These are phyloP conservation scores for Andricus curvator DNA, from an alignment of 2,888 invertebrate species.

Conservation along the genomic window DNA sequence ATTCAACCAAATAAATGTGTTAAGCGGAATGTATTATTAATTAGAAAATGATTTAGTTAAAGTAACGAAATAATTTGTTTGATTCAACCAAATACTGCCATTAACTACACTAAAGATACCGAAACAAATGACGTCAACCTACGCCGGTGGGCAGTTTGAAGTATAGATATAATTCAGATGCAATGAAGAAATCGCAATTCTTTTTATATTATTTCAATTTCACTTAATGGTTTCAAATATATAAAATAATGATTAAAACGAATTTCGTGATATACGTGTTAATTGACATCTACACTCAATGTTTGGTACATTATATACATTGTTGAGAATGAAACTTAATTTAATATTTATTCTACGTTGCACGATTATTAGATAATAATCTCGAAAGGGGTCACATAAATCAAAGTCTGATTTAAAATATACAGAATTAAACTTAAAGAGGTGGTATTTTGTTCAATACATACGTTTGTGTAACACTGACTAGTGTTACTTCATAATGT, in stretches of 20 bases:
- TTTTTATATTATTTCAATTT: neutral
- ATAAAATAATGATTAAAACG: neutral
- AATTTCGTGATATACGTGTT: neutral
- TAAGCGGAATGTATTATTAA: no score
- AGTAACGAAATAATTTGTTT: no score
- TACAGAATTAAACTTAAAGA: neutral
- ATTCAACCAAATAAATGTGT: no score
- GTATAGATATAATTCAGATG: neutral
- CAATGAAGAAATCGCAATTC: neutral
- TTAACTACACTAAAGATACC: no score
- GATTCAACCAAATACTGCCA: no score
- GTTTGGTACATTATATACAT: neutral
- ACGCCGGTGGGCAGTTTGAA: no score
- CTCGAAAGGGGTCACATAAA: slow-evolving; percentile 38
- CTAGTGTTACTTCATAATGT: neutral
- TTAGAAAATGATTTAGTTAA: no score
- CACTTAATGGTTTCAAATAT: neutral
- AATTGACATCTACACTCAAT: neutral
- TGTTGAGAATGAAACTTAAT: neutral
- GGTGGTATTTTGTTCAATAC: neutral
- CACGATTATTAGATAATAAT: slow-evolving; percentile 43
- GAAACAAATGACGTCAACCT: no score
- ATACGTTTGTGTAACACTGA: neutral
- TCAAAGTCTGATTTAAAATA: slow-evolving; percentile 32
- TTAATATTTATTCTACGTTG: slow-evolving; percentile 34